These are phyloP conservation scores for Heliconius sara DNA, from an alignment of 2,888 invertebrate genomes.

Conservation along the genomic window DNA sequence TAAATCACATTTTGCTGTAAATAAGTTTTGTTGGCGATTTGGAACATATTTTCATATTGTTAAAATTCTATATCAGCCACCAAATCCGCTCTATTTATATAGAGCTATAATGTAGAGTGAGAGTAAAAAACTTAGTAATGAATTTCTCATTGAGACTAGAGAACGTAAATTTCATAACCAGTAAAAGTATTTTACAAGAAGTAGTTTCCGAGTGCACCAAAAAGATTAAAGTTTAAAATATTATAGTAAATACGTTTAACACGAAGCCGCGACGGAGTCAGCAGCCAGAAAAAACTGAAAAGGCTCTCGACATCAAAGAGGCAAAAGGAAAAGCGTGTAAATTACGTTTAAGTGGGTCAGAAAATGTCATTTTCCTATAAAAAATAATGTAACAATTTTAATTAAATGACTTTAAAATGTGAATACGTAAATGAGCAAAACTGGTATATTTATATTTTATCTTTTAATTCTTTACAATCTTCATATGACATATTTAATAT, in stretches of 20 bases:
- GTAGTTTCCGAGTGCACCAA: neutral
- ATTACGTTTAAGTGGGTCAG: conserved; percentile 31
- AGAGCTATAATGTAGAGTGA: no score
- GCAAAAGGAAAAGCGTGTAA: conserved; percentile 30
- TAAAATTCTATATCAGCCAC: no score
- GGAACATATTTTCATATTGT: no score
- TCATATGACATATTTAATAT: no score
- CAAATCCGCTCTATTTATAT: no score
- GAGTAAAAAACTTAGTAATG: neutral
- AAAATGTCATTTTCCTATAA: conserved; percentile 21
- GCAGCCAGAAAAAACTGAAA: conserved; percentile 22
- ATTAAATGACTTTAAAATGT: conserved; percentile 10
- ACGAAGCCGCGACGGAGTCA: neutral
- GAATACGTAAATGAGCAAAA: neutral
- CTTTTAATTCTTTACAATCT: no score
- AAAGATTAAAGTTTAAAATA: conserved; percentile 14
- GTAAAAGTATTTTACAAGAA: conserved; percentile 1
- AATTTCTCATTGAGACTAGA: neutral
- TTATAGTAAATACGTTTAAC: conserved; percentile 25
- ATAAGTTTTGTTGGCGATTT: no score
- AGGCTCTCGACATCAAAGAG: conserved; percentile 31
- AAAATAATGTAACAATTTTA: conserved; percentile 7
- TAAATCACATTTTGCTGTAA: no score
- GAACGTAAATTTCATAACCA: neutral
- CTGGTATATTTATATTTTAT: neutral